Conservation (phyloP, 2,113 vertebrate genomes). For the Emydura subglobosa region DNA sequence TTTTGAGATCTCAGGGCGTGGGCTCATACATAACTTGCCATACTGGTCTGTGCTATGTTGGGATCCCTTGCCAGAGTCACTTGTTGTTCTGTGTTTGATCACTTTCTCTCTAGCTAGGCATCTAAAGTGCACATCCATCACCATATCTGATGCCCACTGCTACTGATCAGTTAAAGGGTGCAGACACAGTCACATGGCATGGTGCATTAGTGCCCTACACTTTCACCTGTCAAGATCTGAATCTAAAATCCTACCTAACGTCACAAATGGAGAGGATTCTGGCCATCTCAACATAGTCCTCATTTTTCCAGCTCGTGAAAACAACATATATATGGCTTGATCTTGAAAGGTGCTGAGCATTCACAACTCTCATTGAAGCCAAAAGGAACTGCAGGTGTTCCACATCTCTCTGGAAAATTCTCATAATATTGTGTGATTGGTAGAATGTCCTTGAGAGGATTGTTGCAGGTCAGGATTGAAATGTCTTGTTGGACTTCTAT, state of each 20-base stretch:
- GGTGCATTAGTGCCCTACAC: background rate
- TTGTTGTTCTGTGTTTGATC: background rate
- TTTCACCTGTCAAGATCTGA: background rate
- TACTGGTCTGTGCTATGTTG: background rate
- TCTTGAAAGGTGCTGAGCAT: background rate
- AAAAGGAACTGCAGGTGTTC: background rate
- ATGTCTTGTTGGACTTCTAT: background rate
- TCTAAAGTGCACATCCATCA: background rate
- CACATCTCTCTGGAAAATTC: background rate
- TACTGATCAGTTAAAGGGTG: background rate
- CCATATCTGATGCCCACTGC: background rate
- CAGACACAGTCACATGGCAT: background rate
- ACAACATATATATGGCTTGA: background rate
- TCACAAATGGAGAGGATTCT: background rate
- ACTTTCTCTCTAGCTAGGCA: background rate
- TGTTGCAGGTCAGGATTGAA: background rate
- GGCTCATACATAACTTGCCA: background rate
- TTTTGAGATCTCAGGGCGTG: background rate
- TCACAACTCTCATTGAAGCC: background rate
- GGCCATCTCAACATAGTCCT: background rate
- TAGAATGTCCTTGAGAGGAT: background rate
- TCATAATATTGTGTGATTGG: background rate
- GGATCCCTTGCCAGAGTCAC: background rate
- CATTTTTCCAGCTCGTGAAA: background rate
- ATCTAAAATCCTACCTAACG: background rate